These are phyloP conservation scores for Plemyria rubiginata DNA, from an alignment of 2,888 invertebrate genomes.

Conservation along the genomic window DNA sequence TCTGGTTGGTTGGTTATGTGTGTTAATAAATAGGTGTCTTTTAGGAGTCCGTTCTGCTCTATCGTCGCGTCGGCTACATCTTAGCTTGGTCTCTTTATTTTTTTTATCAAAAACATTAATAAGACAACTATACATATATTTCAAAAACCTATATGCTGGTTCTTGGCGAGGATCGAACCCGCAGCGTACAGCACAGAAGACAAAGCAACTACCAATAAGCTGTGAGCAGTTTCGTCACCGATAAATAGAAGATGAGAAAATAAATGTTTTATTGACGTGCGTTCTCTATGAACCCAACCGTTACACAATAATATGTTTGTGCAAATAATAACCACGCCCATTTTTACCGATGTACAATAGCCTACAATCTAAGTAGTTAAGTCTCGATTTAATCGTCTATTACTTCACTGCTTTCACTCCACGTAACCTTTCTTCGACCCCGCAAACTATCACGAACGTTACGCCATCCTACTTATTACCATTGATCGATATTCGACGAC, in stretches of 20 bases:
- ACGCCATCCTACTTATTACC: conserved; percentile 44
- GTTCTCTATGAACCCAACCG: background rate
- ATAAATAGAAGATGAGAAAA: background rate
- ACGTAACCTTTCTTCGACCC: conserved; percentile 73
- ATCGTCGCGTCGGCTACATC: no score
- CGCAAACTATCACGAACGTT: conserved; percentile 65
- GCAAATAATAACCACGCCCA: conserved; percentile 9
- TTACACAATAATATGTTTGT: background rate
- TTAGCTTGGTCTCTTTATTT: no score
- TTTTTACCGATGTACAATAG: background rate
- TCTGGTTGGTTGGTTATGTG: no score
- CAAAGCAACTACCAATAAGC: no score
- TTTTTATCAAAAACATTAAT: no score
- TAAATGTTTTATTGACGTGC: background rate
- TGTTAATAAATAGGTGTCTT: no score
- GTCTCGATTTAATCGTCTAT: conserved; percentile 10
- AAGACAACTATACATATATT: no score
- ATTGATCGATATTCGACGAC: conserved; percentile 36
- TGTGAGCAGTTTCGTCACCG: background rate
- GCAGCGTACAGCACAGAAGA: no score
- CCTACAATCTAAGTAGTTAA: conserved; percentile 8
- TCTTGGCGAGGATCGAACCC: no score
- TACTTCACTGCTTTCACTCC: conserved; percentile 63
- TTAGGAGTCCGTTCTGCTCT: no score
- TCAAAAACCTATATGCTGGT: no score